Base-by-base conservation (phyloP, 1,140 invertebrate genomes). In the Octopus bimaculoides region DNA sequence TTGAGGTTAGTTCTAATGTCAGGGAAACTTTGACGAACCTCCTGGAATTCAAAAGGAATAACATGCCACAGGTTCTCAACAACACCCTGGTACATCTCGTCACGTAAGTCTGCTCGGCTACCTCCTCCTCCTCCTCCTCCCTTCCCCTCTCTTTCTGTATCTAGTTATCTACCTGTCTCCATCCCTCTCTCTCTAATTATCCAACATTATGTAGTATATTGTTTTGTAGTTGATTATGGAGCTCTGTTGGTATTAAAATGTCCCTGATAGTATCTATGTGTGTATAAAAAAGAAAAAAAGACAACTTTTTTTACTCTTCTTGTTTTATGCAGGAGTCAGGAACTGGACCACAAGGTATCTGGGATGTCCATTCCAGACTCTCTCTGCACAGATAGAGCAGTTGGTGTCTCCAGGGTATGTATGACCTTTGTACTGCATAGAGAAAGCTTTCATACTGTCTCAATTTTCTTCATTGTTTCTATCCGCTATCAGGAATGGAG, bases 331-430 rank as follows among this genome's bases (percentile, higher is more conserved):
- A 97, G 96, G 12, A 96, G 95, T 6, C 93, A 94, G 86, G 93
- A 92, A 53, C 97, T 98, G 90, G 92, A 93, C 75, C 94, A 94
- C 5, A 94, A 94, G 14, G 95, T 97, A 87, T 94, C 96, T 5
- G 97, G 97, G 1, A 96, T 98, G 91, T 95, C 96, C 0, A 95
- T 96, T 9, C 95, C 96, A 0, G 95, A 95, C 83, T 96, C 95
- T 7, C 94, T 98, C 80, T 99, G 97, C 91, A 97, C 95, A 17
- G 91, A 94, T 5, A 96, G 95, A 89, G 94, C 96, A 1, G 94
- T 97, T 4, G 96, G 96, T 80, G 95, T 98, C 83, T 96, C 94
- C 85, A 95, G 96, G 81, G 89, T 90, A 81, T 82, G 85, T 82
- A 79, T 53, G 12, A 26, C 26, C 26, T 41, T 41, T 41, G 26